Evolutionary conservation across 1,140 invertebrate species (phyloP), one percentile per base, ranked within the genome.

Genomic region (Cotesia chilonis): DNA sequence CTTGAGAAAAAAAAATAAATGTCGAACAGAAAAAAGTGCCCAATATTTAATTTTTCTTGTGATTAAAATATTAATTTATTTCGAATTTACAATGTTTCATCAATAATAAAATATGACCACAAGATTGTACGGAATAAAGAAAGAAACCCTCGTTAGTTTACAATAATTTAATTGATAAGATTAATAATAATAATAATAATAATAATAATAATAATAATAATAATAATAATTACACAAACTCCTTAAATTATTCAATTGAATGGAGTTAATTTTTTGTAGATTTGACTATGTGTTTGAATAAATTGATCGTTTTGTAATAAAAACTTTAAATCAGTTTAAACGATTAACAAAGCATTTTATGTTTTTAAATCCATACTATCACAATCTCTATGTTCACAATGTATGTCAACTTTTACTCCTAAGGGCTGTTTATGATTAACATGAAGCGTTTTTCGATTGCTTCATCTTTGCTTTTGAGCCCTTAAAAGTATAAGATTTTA

Each of bases 221-320:
- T 68, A 65, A 70, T 55, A 55, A 74, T 41, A 61, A 73, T 73
- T 64, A 59, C 63, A 51, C 57, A 61, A 61, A 35, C 37, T 63
- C 38, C 55, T 37, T 70, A 47, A 70, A 66, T 65, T 12, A 66
- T 52, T 47, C 12, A 52, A 36, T 20, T 28, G 14, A 35, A 54
- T 64, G 68, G 61, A 59, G 57, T 69, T 59, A 63, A 71, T 74
- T 74, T 74, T 74, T 74, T 74, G 73, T 74, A 74, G 73, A 68
- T 71, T 65, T 5, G 38, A 71, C 61, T 71, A 71, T 71, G 71
- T 72, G 73, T 74, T 74, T 47, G 52, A 71, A 68, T 47, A 71
- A 74, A 71, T 57, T 72, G 52, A 74, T 71, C 68, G 70, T 69
- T 74, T 71, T 74, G 51, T 74, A 71, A 71, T 71, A 71, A 74